A percentile compares a stretch with the other conserved stretches of the same genome.
Conservation (phyloP, 2,888 invertebrate species). For the Tipula unca region DNA sequence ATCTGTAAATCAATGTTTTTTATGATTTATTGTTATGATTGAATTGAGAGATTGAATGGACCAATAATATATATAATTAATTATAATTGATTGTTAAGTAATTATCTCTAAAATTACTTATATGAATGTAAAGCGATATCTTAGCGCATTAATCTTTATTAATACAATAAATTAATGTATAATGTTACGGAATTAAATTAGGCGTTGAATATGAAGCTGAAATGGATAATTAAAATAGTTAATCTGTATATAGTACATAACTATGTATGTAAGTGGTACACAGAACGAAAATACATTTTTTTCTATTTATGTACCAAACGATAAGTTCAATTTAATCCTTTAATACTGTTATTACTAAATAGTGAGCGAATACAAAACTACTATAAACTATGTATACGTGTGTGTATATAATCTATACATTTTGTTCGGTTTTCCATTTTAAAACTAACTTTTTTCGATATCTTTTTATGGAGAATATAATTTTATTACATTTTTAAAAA, state of each 20-base stretch:
- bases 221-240: background rate
- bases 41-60: background rate
- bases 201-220: background rate
- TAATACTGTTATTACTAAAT: background rate
- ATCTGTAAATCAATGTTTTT: background rate
- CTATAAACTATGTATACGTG: background rate
- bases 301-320: background rate
- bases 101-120: background rate
- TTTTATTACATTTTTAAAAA: background rate
- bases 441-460: background rate
- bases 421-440: background rate
- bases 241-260: background rate
- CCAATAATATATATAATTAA: background rate
- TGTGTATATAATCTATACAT: background rate
- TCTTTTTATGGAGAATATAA: background rate
- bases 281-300: background rate
- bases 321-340: background rate
- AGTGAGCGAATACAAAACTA: background rate
- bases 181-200: background rate
- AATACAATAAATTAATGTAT: background rate
- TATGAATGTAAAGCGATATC: background rate
- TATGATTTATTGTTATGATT: background rate
- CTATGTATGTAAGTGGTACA: background rate
- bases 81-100: background rate
- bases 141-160: background rate